Conservation (phyloP, 1,140 invertebrate genomes). For the Zaprionus nigranus region DNA sequence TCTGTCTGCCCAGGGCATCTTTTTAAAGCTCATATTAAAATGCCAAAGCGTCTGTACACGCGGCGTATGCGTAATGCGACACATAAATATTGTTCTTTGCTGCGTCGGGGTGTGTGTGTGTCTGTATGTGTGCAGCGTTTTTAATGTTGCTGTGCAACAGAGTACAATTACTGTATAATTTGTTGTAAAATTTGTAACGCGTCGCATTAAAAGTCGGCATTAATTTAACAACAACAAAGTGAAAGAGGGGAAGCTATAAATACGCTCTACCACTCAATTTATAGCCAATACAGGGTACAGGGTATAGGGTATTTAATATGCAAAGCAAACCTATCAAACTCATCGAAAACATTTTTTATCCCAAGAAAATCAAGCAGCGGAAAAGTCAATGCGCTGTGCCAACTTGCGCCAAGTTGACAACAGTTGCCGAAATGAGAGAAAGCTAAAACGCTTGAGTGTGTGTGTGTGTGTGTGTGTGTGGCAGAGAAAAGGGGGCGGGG, state of each 20-base stretch:
- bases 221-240: slow-evolving; percentile 47
- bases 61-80: slow-evolving; percentile 58
- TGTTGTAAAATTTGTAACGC: slow-evolving; percentile 48
- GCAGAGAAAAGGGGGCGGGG: background rate
- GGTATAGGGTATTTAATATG: background rate
- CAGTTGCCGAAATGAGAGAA: slow-evolving; percentile 56
- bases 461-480: slow-evolving; percentile 21
- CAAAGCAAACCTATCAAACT: too few relatives aligned
- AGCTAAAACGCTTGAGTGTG: background rate
- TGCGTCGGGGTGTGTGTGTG: background rate
- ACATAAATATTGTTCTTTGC: slow-evolving; percentile 61
- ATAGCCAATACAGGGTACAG: background rate
- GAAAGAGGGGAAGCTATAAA: background rate
- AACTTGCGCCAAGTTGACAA: slow-evolving; percentile 55
- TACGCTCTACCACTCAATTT: background rate
- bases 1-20: slow-evolving; percentile 32
- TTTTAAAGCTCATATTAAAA: slow-evolving; percentile 65
- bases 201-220: slow-evolving; percentile 68
- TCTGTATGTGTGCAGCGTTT: slow-evolving; percentile 11
- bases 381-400: slow-evolving; percentile 53
- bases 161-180: slow-evolving; percentile 61
- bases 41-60: slow-evolving; percentile 47
- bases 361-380: slow-evolving; percentile 21
- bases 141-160: slow-evolving; percentile 73
- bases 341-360: too few relatives aligned